Evolutionary conservation across 2,797 vertebrate species (phyloP), one percentile per base, ranked within the genome.

Genomic region (Spheniscus humboldti): DNA sequence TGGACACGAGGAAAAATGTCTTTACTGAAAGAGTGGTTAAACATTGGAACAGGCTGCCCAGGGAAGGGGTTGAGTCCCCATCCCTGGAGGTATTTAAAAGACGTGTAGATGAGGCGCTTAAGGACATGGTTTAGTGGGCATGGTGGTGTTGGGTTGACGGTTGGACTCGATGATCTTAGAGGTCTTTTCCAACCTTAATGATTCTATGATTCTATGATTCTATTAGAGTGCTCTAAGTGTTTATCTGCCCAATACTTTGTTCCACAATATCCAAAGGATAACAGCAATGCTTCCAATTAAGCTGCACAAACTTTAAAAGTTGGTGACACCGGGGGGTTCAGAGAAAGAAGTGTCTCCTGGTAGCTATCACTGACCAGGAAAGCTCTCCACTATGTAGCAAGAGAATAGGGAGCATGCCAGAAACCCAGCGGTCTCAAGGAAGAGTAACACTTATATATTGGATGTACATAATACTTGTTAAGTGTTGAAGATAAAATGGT

Each of bases 261-360:
- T 75, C 18, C 53, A 53, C 56, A 45, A 14, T 89, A 68, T 67
- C 35, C 47, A 48, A 47, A 88, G 19, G 10, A 37, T 64, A 75
- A 81, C 6, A 81, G 3, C n/a, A 74, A 4, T 66, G 30, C 27
- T 91, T 92, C 16, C 43, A 45, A 19, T 62, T 41, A 53, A 53
- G 20, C 28, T 93, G 55, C 43, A 43, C 12, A 18, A 66, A 45
- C 18, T 59, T 86, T 77, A 35, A 92, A 63, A 86, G 45, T 24
- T 64, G 57, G 24, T 71, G 43, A 92, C 31, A 11, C 0, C 1
- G 5, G 2, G 22, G 0, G 5, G 1, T 15, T 87, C 55, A 76
- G 71, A 78, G 39, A 84, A 93, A 39, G 7, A 47, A 67, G 25
- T 62, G 41, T 89, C 18, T 79, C 33, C 48, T 47, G 23, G n/a